Conservation (phyloP, 1,140 invertebrate genomes). For the Cyclina sinensis region DNA sequence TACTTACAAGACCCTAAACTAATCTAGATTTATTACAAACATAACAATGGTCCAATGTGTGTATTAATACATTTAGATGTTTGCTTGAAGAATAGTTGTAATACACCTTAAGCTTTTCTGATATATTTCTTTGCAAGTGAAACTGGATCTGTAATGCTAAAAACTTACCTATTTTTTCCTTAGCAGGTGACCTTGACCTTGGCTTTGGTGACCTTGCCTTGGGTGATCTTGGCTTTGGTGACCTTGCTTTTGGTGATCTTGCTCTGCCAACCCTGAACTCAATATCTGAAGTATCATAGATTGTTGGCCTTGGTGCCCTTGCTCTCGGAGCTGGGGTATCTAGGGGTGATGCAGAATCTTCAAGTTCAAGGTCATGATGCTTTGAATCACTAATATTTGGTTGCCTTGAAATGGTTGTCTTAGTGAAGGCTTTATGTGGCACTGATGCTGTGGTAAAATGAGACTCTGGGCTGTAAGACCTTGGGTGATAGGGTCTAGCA, state of each 20-base stretch:
- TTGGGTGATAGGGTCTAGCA: slow-evolving; percentile 4
- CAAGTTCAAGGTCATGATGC: slow-evolving; percentile 23
- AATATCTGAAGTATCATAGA: slow-evolving; percentile 63
- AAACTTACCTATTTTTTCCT: slow-evolving; percentile 53
- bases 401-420: slow-evolving; percentile 61
- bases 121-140: too few species aligned
- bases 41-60: too few species aligned
- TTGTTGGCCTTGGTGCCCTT: slow-evolving; percentile 58
- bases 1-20: too few species aligned
- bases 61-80: too few species aligned
- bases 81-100: too few species aligned
- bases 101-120: too few species aligned
- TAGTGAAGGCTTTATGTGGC: slow-evolving; percentile 61
- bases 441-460: neutral
- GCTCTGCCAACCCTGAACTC: slow-evolving; percentile 28
- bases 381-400: slow-evolving; percentile 46
- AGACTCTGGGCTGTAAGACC: slow-evolving; percentile 62
- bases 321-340: slow-evolving; percentile 65
- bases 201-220: slow-evolving; percentile 30
- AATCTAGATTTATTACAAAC: too few species aligned
- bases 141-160: too few species aligned
- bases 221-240: slow-evolving; percentile 34
- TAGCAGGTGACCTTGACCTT: slow-evolving; percentile 56
- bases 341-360: slow-evolving; percentile 52
- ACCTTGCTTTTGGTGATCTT: slow-evolving; percentile 58